These are phyloP conservation scores for Aquatica leii DNA, from an alignment of 2,888 invertebrate species.

Conservation along the genomic window DNA sequence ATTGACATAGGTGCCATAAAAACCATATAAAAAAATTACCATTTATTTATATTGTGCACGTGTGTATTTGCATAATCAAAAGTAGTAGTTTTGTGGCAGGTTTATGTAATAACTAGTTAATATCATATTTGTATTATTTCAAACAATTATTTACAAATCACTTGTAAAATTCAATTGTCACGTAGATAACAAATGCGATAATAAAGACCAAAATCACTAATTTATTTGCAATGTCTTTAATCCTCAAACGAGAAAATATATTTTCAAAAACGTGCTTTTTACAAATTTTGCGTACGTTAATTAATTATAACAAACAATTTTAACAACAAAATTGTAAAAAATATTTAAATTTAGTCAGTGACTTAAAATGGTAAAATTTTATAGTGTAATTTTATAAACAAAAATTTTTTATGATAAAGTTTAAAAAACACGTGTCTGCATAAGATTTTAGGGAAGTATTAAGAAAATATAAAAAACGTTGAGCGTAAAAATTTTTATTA, in stretches of 20 bases:
- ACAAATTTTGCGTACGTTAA: too few species aligned
- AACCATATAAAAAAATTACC: slow-evolving; percentile 41
- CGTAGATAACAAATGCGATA: slow-evolving; percentile 51
- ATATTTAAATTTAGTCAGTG: too few species aligned
- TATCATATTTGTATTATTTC: slow-evolving; percentile 57
- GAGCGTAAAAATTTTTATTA: too few species aligned
- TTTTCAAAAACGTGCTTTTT: too few species aligned
- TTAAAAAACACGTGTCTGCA: too few species aligned
- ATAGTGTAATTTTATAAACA: too few species aligned
- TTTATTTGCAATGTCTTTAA: slow-evolving; percentile 23
- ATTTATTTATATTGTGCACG: slow-evolving; percentile 37
- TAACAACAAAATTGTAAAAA: too few species aligned
- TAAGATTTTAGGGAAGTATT: too few species aligned
- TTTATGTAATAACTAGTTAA: slow-evolving; percentile 24
- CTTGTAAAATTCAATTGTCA: slow-evolving; percentile 57
- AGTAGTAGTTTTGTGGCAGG: slow-evolving; percentile 28
- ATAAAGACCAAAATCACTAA: slow-evolving; percentile 18
- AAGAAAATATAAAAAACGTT: too few species aligned
- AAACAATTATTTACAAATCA: slow-evolving; percentile 62
- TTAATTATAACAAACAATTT: too few species aligned
- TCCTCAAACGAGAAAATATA: neutral
- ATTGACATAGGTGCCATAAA: slow-evolving; percentile 55
- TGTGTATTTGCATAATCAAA: slow-evolving; percentile 36
- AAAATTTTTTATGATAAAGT: too few species aligned
- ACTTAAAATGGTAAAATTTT: too few species aligned